phyloP scores from a whole-genome alignment of 2,888 invertebrate genomes.

The Amblyteles armatorius region DNA sequence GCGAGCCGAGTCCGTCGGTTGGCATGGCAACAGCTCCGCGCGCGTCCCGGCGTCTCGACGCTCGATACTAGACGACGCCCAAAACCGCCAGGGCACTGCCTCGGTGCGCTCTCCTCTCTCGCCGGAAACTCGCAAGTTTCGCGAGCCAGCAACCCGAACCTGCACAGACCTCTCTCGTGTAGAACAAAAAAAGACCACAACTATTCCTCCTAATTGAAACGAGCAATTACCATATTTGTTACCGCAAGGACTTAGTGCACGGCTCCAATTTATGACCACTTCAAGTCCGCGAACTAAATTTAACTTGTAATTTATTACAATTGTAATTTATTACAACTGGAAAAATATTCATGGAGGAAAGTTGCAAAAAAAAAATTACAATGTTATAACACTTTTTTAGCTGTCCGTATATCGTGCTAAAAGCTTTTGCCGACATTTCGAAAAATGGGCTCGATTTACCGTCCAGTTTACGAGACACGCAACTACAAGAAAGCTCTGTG shows the following conservation, averaged over 20 bases:
- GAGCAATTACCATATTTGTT: slow-evolving; percentile 29
- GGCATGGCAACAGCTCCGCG: slow-evolving; percentile 84
- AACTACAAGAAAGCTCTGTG: not conserved
- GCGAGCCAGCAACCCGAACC: slow-evolving; percentile 31
- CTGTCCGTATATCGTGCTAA: not conserved
- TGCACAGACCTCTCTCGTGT: slow-evolving; percentile 1
- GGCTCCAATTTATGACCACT: not conserved
- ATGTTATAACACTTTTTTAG: not conserved
- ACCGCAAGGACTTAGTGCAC: not conserved
- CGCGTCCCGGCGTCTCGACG: slow-evolving; percentile 84
- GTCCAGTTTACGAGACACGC: not conserved
- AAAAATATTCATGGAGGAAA: not conserved
- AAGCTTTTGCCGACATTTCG: not conserved
- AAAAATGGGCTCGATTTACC: not conserved
- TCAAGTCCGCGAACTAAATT: not conserved
- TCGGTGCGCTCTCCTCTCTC: slow-evolving; percentile 55
- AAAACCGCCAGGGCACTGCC: slow-evolving; percentile 76
- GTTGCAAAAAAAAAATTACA: not conserved
- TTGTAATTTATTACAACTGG: no score
- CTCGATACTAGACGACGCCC: slow-evolving; percentile 84
- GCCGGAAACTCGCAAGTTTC: slow-evolving; percentile 62
- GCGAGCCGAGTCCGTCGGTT: slow-evolving; percentile 82
- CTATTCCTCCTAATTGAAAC: slow-evolving; percentile 6
- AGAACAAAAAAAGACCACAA: not conserved
- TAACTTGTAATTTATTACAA: no score